A percentile compares a stretch with the other conserved stretches of the same genome.
phyloP scores from a whole-genome alignment of 1,140 invertebrate genomes.

The Parapsyche elsis region DNA sequence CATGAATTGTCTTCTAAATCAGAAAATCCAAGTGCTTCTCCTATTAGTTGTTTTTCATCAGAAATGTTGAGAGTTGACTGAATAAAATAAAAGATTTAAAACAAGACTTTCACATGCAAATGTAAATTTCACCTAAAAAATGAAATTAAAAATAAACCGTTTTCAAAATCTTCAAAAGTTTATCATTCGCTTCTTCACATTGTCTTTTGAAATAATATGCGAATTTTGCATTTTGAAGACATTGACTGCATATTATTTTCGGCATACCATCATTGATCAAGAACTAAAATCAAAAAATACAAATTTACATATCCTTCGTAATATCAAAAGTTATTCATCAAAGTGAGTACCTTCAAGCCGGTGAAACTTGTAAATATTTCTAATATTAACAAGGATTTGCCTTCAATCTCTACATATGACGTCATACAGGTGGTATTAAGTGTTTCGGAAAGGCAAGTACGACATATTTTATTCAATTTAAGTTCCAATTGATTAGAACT shows the following conservation, averaged over 20 bases:
- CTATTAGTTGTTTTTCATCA: neutral
- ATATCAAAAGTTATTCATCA: neutral
- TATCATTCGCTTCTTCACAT: slow-evolving; percentile 62
- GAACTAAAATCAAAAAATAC: slow-evolving; percentile 58
- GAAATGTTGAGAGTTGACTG: neutral
- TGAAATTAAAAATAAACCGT: slow-evolving; percentile 28
- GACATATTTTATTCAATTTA: slow-evolving; percentile 35
- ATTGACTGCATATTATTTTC: slow-evolving; percentile 61
- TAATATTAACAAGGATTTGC: slow-evolving; percentile 22
- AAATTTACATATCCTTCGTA: neutral
- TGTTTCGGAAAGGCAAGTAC: slow-evolving; percentile 36
- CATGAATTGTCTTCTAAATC: neutral
- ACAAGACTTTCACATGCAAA: neutral
- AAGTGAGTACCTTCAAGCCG: slow-evolving; percentile 32
- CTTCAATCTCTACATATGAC: slow-evolving; percentile 32
- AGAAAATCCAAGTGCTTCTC: neutral
- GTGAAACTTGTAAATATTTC: slow-evolving; percentile 37
- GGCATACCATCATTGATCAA: slow-evolving; percentile 64
- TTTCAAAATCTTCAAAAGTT: slow-evolving; percentile 56
- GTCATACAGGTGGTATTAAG: slow-evolving; percentile 15
- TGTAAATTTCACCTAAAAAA: slow-evolving; percentile 3
- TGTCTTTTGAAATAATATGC: slow-evolving; percentile 64
- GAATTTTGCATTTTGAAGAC: slow-evolving; percentile 60
- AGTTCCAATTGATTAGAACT: neutral
- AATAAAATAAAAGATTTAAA: neutral